Evolutionary conservation across 2,113 vertebrate species (phyloP).

Genomic region (Pteronura brasiliensis): DNA sequence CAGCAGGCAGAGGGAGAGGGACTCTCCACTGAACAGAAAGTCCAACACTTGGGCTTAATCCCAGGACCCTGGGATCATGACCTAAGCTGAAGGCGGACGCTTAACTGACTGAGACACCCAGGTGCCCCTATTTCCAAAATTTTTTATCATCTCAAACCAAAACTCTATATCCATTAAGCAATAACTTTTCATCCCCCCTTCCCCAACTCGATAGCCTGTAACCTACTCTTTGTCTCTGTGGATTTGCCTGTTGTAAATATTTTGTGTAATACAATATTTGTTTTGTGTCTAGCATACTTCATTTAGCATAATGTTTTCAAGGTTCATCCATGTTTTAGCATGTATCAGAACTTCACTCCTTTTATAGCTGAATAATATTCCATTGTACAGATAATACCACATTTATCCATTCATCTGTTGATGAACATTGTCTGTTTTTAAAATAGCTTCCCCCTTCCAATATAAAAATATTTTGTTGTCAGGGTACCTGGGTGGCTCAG

Average conservation of each 20-base stretch:
- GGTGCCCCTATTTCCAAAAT: neutral
- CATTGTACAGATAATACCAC: neutral
- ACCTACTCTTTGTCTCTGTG: neutral
- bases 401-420: neutral
- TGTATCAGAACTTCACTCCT: neutral
- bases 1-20: no score
- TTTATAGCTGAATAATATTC: neutral
- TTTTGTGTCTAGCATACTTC: neutral
- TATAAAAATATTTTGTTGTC: neutral
- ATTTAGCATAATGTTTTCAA: constrained; percentile 26
- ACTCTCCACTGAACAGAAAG: no score
- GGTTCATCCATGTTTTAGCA: neutral
- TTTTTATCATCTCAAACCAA: neutral
- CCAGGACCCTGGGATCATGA: no score
- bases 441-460: neutral
- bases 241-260: neutral
- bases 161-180: neutral
- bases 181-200: neutral
- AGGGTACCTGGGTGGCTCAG: neutral
- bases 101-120: no score
- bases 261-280: neutral
- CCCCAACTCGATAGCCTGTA: neutral
- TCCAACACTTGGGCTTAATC: no score
- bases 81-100: no score
- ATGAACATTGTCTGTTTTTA: neutral